Conservation (phyloP, 2,797 vertebrate species). For the Sciurus carolinensis region DNA sequence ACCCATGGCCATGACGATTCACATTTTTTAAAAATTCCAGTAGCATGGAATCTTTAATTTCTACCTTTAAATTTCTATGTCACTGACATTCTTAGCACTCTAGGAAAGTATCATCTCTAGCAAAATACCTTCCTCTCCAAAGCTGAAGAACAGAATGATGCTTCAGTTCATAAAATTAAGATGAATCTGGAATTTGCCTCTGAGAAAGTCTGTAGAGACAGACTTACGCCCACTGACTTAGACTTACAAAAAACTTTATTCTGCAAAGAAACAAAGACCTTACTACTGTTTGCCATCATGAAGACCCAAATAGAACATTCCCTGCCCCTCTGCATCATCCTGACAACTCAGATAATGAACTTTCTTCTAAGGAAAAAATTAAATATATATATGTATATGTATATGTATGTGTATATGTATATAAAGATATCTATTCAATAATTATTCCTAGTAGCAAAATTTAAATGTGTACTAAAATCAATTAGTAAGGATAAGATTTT, state of each 20-base stretch:
- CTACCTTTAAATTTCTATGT: slow-evolving; percentile 9
- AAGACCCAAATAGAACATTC: not conserved
- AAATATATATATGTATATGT: not conserved
- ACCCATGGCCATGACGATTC: not conserved
- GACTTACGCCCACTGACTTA: not conserved
- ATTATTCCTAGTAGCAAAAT: slow-evolving; percentile 44
- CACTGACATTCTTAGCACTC: not conserved
- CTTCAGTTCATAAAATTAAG: not conserved
- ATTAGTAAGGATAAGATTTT: not conserved
- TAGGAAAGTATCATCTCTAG: not conserved
- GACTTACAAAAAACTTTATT: not conserved
- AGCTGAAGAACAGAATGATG: not conserved
- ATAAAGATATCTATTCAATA: not conserved
- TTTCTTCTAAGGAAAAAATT: slow-evolving; percentile 26
- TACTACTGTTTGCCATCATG: not conserved
- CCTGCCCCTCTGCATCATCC: not conserved
- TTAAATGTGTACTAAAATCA: not conserved
- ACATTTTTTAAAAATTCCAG: not conserved
- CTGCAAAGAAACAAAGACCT: not conserved
- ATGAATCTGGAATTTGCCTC: not conserved
- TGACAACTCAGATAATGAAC: not conserved
- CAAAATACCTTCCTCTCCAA: slow-evolving; percentile 33
- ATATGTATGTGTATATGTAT: not conserved
- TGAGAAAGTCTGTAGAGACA: not conserved
- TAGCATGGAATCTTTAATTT: not conserved